These are phyloP conservation scores for Archips xylosteana DNA, from an alignment of 2,888 invertebrate species.

Conservation along the genomic window DNA sequence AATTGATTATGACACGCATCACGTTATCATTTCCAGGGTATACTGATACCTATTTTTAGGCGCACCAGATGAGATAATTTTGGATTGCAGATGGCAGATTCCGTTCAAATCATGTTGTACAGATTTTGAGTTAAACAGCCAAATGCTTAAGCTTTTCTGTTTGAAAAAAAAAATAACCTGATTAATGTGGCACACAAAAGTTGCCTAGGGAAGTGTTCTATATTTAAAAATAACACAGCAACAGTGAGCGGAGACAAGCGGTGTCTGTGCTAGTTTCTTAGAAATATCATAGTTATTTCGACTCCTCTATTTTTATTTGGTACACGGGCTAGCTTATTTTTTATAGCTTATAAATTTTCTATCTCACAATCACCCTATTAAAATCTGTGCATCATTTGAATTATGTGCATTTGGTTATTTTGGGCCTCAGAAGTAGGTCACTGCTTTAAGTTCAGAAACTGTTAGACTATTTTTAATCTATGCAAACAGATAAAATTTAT, in stretches of 20 bases:
- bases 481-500: no score
- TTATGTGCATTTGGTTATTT: conserved; percentile 26
- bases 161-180: conserved; percentile 28
- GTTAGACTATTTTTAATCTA: no score
- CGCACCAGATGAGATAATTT: conserved; percentile 67
- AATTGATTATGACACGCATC: conserved; percentile 45
- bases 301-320: conserved; percentile 65
- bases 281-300: conserved; percentile 67
- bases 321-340: conserved; percentile 33
- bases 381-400: conserved; percentile 22
- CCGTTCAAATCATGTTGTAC: conserved; percentile 8
- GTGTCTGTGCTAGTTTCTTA: conserved; percentile 62
- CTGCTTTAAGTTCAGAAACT: neutral
- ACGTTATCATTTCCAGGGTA: conserved; percentile 75
- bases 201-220: conserved; percentile 64
- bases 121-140: conserved; percentile 16
- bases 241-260: conserved; percentile 58
- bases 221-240: conserved; percentile 75
- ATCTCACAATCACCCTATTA: neutral
- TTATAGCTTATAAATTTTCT: conserved; percentile 31
- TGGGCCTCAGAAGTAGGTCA: conserved; percentile 23
- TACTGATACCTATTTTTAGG: conserved; percentile 74
- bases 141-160: conserved; percentile 15
- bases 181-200: conserved; percentile 25
- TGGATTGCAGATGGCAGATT: conserved; percentile 52